These are phyloP conservation scores for Urocitellus parryii DNA, from an alignment of 2,113 vertebrate species.

Conservation along the genomic window DNA sequence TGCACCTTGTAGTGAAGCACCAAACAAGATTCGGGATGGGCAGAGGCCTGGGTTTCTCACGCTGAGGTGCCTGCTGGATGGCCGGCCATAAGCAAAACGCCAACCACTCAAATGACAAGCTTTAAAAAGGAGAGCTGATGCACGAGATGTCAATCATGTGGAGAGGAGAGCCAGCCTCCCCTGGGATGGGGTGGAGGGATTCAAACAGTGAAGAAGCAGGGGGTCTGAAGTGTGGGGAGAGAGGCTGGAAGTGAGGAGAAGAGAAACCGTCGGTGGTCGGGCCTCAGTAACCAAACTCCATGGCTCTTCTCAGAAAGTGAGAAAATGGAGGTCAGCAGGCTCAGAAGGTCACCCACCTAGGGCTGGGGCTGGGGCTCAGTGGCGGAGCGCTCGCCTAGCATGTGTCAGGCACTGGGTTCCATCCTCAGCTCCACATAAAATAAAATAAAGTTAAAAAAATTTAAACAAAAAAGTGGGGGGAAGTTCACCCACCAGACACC, in stretches of 20 bases:
- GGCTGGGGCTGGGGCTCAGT: no score
- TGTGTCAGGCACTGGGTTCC: no score
- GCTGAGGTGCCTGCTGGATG: not conserved
- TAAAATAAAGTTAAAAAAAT: no score
- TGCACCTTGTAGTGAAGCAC: not conserved
- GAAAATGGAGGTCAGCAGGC: not conserved
- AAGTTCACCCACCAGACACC: no score
- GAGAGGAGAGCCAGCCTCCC: not conserved
- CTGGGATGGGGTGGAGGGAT: not conserved
- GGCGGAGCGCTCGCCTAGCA: no score
- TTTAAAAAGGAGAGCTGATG: not conserved
- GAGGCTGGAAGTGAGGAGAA: not conserved
- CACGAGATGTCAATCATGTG: not conserved
- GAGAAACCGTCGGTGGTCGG: not conserved
- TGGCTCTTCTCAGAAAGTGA: not conserved
- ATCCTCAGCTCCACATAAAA: no score
- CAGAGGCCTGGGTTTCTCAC: not conserved
- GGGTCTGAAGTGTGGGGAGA: not conserved
- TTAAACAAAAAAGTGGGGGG: no score
- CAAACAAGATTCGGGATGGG: not conserved
- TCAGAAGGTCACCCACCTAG: no score
- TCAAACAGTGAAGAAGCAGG: not conserved
- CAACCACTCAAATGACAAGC: not conserved
- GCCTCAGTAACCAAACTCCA: not conserved
- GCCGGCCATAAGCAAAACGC: not conserved